Percentiles rank a stretch among this genome's conserved stretches.
phyloP scores from a whole-genome alignment of 2,113 vertebrate genomes.

The Catagonus wagneri region DNA sequence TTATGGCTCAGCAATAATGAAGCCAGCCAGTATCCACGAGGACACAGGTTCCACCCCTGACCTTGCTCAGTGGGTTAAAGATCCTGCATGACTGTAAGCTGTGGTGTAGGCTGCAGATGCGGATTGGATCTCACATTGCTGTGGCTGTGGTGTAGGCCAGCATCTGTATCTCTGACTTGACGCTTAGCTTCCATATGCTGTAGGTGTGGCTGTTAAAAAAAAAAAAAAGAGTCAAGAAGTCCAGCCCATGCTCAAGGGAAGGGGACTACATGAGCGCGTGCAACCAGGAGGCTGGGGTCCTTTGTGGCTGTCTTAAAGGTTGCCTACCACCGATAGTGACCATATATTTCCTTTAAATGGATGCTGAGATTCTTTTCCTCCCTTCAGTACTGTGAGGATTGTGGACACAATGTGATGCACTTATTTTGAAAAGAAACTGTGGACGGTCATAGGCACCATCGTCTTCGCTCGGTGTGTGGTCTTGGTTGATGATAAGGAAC shows the following conservation, averaged over 20 bases:
- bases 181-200: too few species aligned
- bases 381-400: not conserved
- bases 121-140: too few species aligned
- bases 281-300: not conserved
- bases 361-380: not conserved
- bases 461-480: not conserved
- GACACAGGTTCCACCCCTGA: too few species aligned
- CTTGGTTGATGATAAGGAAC: not conserved
- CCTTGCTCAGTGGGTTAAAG: too few species aligned
- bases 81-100: too few species aligned
- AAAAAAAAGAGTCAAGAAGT: not conserved
- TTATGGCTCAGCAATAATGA: too few species aligned
- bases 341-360: not conserved
- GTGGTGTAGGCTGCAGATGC: too few species aligned
- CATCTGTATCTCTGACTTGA: too few species aligned
- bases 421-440: not conserved
- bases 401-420: not conserved
- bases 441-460: not conserved
- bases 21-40: too few species aligned
- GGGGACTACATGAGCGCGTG: not conserved
- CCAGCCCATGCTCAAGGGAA: not conserved
- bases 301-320: not conserved
- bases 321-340: not conserved
- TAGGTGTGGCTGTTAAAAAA: too few species aligned
- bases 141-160: too few species aligned